Conservation (phyloP, 1,140 invertebrate species). For the Drosophila grimshawi region DNA sequence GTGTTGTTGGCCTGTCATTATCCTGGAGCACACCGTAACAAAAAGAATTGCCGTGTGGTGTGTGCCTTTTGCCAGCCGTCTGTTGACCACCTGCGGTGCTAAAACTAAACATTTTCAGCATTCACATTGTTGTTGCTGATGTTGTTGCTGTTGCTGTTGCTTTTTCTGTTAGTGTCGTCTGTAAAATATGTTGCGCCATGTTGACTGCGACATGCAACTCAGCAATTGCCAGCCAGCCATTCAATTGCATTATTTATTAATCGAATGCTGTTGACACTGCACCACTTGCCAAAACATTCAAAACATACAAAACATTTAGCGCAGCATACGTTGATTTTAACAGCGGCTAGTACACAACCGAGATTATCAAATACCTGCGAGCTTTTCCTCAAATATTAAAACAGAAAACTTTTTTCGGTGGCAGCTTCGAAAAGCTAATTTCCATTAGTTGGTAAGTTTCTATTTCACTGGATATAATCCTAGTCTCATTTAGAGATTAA, state of each 20-base stretch:
- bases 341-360: background rate
- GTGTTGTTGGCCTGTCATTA: slow-evolving; percentile 70
- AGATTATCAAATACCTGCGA: slow-evolving; percentile 8
- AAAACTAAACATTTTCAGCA: slow-evolving; percentile 61
- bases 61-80: slow-evolving; percentile 43
- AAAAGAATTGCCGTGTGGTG: slow-evolving; percentile 25
- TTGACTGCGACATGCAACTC: slow-evolving; percentile 28
- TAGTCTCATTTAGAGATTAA: no score
- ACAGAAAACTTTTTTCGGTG: no score
- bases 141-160: slow-evolving; percentile 8
- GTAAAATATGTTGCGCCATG: slow-evolving; percentile 27
- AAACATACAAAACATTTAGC: slow-evolving; percentile 6
- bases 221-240: slow-evolving; percentile 53
- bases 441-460: no score
- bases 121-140: slow-evolving; percentile 14
- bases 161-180: slow-evolving; percentile 3
- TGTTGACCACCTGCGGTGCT: slow-evolving; percentile 65
- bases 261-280: slow-evolving; percentile 55
- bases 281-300: slow-evolving; percentile 26
- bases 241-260: slow-evolving; percentile 76
- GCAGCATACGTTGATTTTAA: slow-evolving; percentile 4
- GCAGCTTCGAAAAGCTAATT: no score
- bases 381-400: no score
- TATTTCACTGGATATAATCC: no score
- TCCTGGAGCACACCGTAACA: slow-evolving; percentile 49